Conservation (phyloP, 2,797 vertebrate species). For the Zonotrichia albicollis region DNA sequence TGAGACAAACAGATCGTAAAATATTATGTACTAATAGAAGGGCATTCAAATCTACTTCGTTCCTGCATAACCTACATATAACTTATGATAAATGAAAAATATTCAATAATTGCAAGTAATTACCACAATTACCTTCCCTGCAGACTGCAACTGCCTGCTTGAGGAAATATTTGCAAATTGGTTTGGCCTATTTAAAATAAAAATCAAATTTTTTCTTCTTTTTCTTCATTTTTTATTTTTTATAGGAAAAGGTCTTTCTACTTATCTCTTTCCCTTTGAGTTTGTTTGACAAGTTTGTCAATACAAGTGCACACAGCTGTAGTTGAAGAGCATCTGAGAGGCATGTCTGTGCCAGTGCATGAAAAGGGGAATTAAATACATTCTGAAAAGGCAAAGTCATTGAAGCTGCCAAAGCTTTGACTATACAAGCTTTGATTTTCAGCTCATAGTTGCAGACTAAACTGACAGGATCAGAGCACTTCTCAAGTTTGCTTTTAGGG, state of each 20-base stretch:
- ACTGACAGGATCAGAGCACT: neutral
- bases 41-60: neutral
- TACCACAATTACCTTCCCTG: neutral
- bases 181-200: neutral
- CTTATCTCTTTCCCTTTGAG: neutral
- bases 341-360: neutral
- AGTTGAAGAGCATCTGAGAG: constrained; percentile 5
- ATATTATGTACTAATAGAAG: neutral
- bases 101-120: neutral
- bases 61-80: neutral
- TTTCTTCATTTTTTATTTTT: neutral
- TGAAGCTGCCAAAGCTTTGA: neutral
- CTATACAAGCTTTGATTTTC: neutral
- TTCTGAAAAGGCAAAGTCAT: constrained; percentile 8
- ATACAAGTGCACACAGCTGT: neutral
- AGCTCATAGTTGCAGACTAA: neutral
- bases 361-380: neutral
- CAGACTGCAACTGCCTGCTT: neutral
- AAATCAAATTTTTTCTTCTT: neutral
- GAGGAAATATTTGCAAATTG: neutral
- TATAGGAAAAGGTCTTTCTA: neutral
- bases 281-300: neutral
- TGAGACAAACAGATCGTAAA: neutral
- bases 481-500: neutral
- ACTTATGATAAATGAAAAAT: neutral